A percentile compares a stretch with the other conserved stretches of the same genome.
These are phyloP conservation scores for Sycophila texana DNA, from an alignment of 2,888 invertebrate genomes.

Conservation along the genomic window DNA sequence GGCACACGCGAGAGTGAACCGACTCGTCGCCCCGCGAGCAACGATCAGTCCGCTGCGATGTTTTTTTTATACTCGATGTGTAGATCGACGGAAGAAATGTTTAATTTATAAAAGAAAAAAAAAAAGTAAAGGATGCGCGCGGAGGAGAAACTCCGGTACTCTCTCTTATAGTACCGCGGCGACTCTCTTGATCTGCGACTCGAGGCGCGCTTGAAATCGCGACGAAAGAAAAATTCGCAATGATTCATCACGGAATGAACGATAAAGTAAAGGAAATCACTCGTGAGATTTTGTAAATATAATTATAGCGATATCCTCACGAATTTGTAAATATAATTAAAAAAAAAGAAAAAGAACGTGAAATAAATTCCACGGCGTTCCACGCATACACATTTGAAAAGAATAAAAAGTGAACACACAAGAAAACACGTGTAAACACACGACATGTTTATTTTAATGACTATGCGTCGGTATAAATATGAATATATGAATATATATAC, in stretches of 20 bases:
- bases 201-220: too few relatives aligned
- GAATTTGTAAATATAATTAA: conserved; percentile 54
- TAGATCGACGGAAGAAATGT: conserved; percentile 42
- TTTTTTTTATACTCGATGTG: conserved; percentile 48
- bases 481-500: conserved; percentile 61
- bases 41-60: conserved; percentile 42
- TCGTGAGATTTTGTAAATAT: conserved; percentile 57
- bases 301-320: conserved; percentile 51
- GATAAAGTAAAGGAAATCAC: conserved; percentile 22
- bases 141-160: conserved; percentile 23
- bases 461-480: conserved; percentile 65
- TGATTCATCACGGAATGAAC: conserved; percentile 37
- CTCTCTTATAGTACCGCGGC: conserved; percentile 31
- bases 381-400: conserved; percentile 59
- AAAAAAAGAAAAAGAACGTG: conserved; percentile 23
- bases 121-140: background rate
- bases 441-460: conserved; percentile 68
- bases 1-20: too few relatives aligned
- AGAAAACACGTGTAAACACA: conserved; percentile 59
- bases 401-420: conserved; percentile 52
- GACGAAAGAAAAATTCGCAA: conserved; percentile 17
- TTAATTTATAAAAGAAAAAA: conserved; percentile 35
- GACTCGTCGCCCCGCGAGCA: background rate
- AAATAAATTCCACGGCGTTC: conserved; percentile 52
- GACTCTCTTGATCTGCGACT: conserved; percentile 21